Evolutionary conservation across 2,113 vertebrate species (phyloP), one percentile per base, ranked within the genome.

Genomic region (Cinclus mexicanus): DNA sequence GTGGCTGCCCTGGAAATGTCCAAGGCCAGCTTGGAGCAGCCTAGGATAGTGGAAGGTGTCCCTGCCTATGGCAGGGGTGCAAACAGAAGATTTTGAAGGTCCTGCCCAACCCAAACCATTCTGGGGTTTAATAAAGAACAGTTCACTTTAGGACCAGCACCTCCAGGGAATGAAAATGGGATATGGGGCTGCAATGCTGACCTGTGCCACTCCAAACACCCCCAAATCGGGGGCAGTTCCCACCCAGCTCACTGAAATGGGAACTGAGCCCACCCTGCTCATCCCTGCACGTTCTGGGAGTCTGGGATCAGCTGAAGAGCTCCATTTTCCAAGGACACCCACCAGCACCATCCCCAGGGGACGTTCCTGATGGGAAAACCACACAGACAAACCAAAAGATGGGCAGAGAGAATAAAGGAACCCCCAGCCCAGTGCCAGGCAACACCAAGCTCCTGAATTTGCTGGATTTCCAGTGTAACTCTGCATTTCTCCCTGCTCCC

Each of bases 221-320:
- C 46, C 14, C 7, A 29, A 37, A 44, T 1, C 67, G 12, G 46
- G 4, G 10, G 4, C 56, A 37, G 25, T 0, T 41, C 46, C 37
- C 1, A 2, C 4, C 24, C 56, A 8, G 0, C 0, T 20, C 3
- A 25, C 42, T 3, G 10, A 50, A 25, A 42, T 4, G 33, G 49
- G 69, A 83, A 1, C 46, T 8, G 39, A 77, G 49, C 39, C 35
- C 10, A 0, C 22, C 29, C 69, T 33, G 16, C 6, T 20, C 35
- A 4, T 33, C 29, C 61, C 93, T 14, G 53, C 24, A 13, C 24
- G 8, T 1, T 39, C 17, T 16, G 1, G 14, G 28, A 4, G 22
- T 0, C 60, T 47, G 50, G 69, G 22, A 20, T 4, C 20, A 1
- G 11, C 3, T 4, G 1, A 10, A 3, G 46, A 19, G 10, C 47